phyloP scores from a whole-genome alignment of 2,797 vertebrate species.

The Cyclura pinguis region DNA sequence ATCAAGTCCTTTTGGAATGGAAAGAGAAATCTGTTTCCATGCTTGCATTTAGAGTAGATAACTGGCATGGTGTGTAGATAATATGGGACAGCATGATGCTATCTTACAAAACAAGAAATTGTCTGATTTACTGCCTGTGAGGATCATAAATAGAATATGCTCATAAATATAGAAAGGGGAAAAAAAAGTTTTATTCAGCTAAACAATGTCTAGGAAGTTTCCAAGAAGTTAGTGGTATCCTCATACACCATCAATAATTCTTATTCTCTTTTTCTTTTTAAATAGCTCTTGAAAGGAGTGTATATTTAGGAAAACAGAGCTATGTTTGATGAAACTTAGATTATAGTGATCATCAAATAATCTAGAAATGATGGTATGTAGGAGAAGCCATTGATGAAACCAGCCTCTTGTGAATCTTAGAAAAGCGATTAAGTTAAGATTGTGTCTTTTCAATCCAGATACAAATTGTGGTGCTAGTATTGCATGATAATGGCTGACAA shows the following conservation, averaged over 20 bases:
- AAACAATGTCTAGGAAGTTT: neutral
- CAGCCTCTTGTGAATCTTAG: neutral
- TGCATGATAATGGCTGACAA: conserved; percentile 6
- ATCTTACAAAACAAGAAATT: neutral
- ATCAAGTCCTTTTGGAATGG: neutral
- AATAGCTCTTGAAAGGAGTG: neutral
- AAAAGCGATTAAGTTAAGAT: neutral
- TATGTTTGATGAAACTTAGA: neutral
- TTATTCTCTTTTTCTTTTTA: neutral
- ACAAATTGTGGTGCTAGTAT: neutral
- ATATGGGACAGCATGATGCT: neutral
- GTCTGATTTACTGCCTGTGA: neutral
- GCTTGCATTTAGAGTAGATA: neutral
- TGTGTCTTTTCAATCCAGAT: neutral
- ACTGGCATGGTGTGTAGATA: neutral
- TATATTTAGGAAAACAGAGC: neutral
- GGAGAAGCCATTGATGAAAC: conserved; percentile 24
- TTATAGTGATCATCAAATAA: neutral
- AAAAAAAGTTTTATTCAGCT: neutral
- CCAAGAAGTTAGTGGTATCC: neutral
- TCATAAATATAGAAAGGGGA: neutral
- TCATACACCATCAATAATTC: neutral
- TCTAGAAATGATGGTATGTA: neutral
- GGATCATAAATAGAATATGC: neutral
- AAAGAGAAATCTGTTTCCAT: too few species aligned